Base-by-base conservation (phyloP, 2,888 invertebrate genomes). In the Rhagonycha fulva region DNA sequence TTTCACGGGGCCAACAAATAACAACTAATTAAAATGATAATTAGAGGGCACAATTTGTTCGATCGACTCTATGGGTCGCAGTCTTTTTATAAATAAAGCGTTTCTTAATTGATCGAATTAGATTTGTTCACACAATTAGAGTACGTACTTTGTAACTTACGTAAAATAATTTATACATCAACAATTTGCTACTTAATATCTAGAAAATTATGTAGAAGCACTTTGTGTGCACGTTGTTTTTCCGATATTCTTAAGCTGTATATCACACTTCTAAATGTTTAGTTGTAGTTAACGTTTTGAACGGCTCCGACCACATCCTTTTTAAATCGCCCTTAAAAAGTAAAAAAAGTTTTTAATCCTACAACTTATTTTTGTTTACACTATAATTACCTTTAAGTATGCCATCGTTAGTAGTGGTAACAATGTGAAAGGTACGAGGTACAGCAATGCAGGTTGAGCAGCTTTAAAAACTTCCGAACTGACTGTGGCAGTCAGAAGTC, bases 391-490 rank as follows among this genome's bases (percentile, higher is more conserved):
- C 93, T 98, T 98, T 82, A 98, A 92, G 89, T 98, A 98, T 81
- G 98, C 98, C 98, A 98, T 98, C 82, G 98, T 96, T 84, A 98
- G 92, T 81, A 98, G 92, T 82, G 98, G 98, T 89, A 98, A 91
- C 87, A 98, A 91, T 86, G 98, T 98, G 89, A 98, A 98, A 86
- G 98, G 98, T 87, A 98, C 98, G 86, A 98, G 93, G 91, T 98
- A 98, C 76, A 98, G 92, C 84, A 98, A 92, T 82, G 98, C 98
- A 79, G 98, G 98, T 89, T 98, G 98, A 80, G 98, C 98, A 82
- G 98, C 98, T 91, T 97, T 97, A 91, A 98, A 98, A 87, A 98
- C 94, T 91, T 98, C 98, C 68, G 98, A 97, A 83, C 98, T 98
- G 82, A 98, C 97, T 62, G 98, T 98, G 79, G 98, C 98, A 85